These are phyloP conservation scores for Penaeus japonicus DNA, from an alignment of 1,140 invertebrate genomes.

Conservation along the genomic window DNA sequence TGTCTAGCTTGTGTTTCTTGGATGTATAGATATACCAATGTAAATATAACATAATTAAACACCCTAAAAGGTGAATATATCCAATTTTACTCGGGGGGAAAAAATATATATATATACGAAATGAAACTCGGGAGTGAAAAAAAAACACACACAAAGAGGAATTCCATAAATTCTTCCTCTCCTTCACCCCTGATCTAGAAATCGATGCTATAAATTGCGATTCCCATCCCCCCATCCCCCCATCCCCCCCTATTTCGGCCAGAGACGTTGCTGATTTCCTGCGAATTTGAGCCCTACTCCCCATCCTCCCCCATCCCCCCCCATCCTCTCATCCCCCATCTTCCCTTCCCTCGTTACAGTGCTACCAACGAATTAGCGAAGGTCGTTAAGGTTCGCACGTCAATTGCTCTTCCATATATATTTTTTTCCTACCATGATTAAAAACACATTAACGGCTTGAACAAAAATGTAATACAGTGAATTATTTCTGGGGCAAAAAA, in stretches of 20 bases:
- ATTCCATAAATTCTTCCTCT: slow-evolving; percentile 11
- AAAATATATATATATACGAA: not conserved
- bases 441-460: too few relatives aligned
- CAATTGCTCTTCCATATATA: too few relatives aligned
- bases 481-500: not conserved
- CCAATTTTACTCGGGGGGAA: not conserved
- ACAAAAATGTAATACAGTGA: not conserved
- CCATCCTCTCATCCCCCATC: not conserved
- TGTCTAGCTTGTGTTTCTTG: too few relatives aligned
- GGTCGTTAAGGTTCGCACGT: too few relatives aligned
- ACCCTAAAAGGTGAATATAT: too few relatives aligned
- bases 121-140: not conserved
- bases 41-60: too few relatives aligned
- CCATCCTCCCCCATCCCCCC: not conserved
- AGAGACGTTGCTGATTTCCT: slow-evolving; percentile 22
- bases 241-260: not conserved
- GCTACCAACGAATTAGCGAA: too few relatives aligned
- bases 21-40: too few relatives aligned
- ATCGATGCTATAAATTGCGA: slow-evolving; percentile 40
- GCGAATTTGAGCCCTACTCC: slow-evolving; percentile 43
- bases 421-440: too few relatives aligned
- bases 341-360: too few relatives aligned
- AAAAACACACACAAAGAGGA: not conserved
- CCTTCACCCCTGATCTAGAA: not conserved
- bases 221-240: not conserved